Evolutionary conservation across 2,113 vertebrate species (phyloP).

Genomic region (Hemichromis elongatus): DNA sequence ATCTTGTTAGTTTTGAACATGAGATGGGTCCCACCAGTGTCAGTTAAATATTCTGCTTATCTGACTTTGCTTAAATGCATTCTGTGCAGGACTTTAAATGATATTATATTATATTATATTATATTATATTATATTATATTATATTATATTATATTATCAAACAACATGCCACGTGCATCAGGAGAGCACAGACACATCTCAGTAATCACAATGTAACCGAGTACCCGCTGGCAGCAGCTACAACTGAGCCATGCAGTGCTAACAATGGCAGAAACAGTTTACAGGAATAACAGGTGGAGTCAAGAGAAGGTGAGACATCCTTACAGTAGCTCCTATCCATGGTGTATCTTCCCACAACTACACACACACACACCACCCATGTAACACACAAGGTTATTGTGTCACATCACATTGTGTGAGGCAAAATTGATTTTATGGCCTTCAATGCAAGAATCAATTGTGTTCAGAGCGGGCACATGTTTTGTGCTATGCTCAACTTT

Average conservation of each 20-base stretch:
- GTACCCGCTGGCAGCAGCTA: background rate
- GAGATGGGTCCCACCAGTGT: background rate
- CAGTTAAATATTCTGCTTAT: too few relatives aligned
- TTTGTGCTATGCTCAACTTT: background rate
- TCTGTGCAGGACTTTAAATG: too few relatives aligned
- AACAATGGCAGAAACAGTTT: background rate
- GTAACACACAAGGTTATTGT: background rate
- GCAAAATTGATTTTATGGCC: conserved; percentile 13
- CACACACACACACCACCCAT: background rate
- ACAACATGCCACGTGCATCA: background rate
- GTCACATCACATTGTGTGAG: background rate
- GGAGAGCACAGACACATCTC: background rate
- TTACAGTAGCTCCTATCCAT: background rate
- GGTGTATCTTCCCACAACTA: background rate
- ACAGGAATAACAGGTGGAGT: background rate
- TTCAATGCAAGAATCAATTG: conserved; percentile 8
- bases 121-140: too few relatives aligned
- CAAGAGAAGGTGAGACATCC: background rate
- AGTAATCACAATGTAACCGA: background rate
- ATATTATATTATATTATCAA: too few relatives aligned
- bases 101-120: too few relatives aligned
- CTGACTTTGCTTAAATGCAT: too few relatives aligned
- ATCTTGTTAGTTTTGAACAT: background rate
- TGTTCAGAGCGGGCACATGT: background rate
- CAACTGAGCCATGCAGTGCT: background rate